phyloP scores from a whole-genome alignment of 2,797 vertebrate genomes.

The Artibeus lituratus region DNA sequence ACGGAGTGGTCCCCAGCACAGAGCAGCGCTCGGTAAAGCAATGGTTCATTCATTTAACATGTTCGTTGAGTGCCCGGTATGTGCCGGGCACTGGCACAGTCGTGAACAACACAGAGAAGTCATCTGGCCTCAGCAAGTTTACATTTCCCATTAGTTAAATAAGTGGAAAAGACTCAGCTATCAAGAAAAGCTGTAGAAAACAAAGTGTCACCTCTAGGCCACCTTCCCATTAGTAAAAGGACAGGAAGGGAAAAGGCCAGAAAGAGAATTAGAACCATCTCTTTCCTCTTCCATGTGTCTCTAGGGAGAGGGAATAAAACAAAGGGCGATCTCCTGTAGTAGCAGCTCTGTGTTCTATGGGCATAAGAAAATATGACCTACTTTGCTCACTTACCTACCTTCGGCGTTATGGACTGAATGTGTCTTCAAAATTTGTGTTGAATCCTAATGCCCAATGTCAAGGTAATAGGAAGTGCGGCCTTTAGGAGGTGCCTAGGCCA shows the following conservation, averaged over 20 bases:
- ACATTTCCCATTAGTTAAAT: background rate
- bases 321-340: background rate
- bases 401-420: background rate
- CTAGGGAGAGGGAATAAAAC: background rate
- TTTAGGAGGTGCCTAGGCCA: background rate
- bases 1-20: background rate
- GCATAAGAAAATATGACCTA: background rate
- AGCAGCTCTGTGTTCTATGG: background rate
- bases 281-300: background rate
- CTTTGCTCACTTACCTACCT: background rate
- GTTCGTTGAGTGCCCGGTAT: background rate
- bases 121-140: background rate
- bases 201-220: background rate
- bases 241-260: background rate
- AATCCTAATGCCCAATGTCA: background rate
- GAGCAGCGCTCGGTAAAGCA: background rate
- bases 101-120: background rate
- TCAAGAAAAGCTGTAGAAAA: background rate
- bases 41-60: background rate
- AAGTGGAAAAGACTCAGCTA: background rate
- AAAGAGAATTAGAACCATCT: background rate
- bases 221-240: background rate
- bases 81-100: background rate
- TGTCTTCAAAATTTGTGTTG: background rate
- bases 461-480: background rate